Evolutionary conservation across 2,888 invertebrate genomes (phyloP).

Genomic region (Adela reaumurella): DNA sequence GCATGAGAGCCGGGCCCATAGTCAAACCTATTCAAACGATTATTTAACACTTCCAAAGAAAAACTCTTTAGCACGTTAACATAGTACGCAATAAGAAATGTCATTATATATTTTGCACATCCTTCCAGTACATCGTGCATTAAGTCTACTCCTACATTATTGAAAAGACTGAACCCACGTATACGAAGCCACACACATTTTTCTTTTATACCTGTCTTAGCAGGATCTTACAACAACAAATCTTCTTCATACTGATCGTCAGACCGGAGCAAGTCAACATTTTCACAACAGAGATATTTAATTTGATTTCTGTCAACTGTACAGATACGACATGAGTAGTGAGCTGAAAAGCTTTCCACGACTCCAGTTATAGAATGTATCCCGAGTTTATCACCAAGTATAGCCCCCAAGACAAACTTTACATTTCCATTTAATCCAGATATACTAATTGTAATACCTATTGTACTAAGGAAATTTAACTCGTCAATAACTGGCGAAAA

Average conservation of each 20-base stretch:
- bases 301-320: conserved; percentile 7
- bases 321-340: conserved; percentile 13
- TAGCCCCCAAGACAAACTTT: conserved; percentile 5
- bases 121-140: too few species aligned
- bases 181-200: conserved; percentile 8
- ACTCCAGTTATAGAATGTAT: conserved; percentile 10
- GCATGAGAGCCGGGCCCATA: too few species aligned
- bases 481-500: conserved; percentile 4
- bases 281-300: conserved; percentile 6
- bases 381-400: conserved; percentile 12
- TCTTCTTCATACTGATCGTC: neutral
- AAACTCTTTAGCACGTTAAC: neutral
- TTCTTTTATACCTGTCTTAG: conserved; percentile 10
- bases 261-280: conserved; percentile 1
- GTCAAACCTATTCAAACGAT: neutral
- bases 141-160: conserved; percentile 7
- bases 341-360: conserved; percentile 8
- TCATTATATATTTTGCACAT: too few species aligned
- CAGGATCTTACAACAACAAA: neutral
- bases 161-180: conserved; percentile 6
- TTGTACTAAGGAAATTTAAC: conserved; percentile 1
- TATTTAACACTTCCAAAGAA: conserved; percentile 3
- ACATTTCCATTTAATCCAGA: conserved; percentile 1
- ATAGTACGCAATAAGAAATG: neutral
- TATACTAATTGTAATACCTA: neutral